Conservation (phyloP, 2,113 vertebrate genomes). For the Limnothrissa miodon region DNA sequence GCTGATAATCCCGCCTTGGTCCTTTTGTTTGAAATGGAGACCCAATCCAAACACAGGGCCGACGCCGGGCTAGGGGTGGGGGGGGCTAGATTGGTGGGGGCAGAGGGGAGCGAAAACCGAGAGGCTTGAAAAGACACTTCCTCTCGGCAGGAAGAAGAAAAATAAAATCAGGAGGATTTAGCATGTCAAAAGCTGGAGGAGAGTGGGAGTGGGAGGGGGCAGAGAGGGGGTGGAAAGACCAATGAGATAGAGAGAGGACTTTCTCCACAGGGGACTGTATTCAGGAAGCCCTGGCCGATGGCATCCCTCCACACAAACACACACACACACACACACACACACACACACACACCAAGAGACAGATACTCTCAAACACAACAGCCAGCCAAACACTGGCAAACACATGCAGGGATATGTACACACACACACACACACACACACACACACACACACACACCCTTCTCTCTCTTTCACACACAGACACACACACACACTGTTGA, state of each 20-base stretch:
- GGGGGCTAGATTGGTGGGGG: neutral
- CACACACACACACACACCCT: slow-evolving; percentile 26
- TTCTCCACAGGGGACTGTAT: slow-evolving; percentile 65
- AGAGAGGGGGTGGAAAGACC: slow-evolving; percentile 34
- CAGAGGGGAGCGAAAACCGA: slow-evolving; percentile 62
- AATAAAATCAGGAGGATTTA: slow-evolving; percentile 79
- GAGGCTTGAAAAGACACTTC: slow-evolving; percentile 79
- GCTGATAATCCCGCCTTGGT: slow-evolving; percentile 69
- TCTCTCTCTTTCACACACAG: slow-evolving; percentile 1
- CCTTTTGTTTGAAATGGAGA: slow-evolving; percentile 74
- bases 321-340: slow-evolving; percentile 17
- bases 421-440: slow-evolving; percentile 15
- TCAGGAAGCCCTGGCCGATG: slow-evolving; percentile 68
- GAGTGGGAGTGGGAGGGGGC: slow-evolving; percentile 42
- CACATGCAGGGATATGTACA: slow-evolving; percentile 11
- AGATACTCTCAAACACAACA: slow-evolving; percentile 17
- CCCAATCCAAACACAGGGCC: slow-evolving; percentile 75
- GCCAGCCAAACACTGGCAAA: neutral
- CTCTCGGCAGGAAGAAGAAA: slow-evolving; percentile 77
- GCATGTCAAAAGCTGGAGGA: slow-evolving; percentile 74
- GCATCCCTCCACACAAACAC: slow-evolving; percentile 42
- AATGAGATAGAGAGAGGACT: slow-evolving; percentile 62
- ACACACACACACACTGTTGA: slow-evolving; percentile 41
- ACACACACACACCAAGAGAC: slow-evolving; percentile 23
- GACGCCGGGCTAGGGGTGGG: neutral